Evolutionary conservation across 2,888 invertebrate genomes (phyloP), one percentile per base, ranked within the genome.

Genomic region (Erebia ligea): DNA sequence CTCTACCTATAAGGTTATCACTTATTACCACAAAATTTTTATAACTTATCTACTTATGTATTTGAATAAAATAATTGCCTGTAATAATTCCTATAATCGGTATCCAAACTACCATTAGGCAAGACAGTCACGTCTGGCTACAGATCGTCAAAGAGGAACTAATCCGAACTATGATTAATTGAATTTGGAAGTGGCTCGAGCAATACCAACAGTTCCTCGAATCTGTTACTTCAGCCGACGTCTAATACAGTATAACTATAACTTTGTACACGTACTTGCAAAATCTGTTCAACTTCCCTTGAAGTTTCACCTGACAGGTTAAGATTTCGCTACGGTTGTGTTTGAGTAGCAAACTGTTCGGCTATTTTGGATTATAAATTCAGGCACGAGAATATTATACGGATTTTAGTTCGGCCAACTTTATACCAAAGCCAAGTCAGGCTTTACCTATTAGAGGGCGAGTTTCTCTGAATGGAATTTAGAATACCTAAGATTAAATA

Each of bases 151-250:
- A 89, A 90, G 90, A 86, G 79, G 86, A 90, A 90, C 89, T 90
- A 90, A 90, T 90, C 86, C 85, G 74, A 90, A 91, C 89, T 90
- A 90, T 90, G 89, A 91, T 90, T 91, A 91, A 91, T 91, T 90
- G 85, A 91, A 91, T 91, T 90, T 86, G 84, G 77, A 81, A 88
- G 85, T 87, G 83, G 85, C 80, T 85, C 84, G 86, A 81, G 85
- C 88, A 86, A 84, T 84, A 80, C 83, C 80, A 77, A 82, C 79
- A 76, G 69, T 73, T 76, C 77, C 76, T 80, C 78, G 81, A 90
- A 89, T 90, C 90, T 86, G 89, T 90, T 89, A 88, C 89, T 86
- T 81, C 84, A 86, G 86, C 73, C 80, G 70, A 76, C 78, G 80
- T 81, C 82, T 80, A 76, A 82, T 81, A 83, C 80, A 82, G 73